These are phyloP conservation scores for Graptemys geographica DNA, from an alignment of 2,797 vertebrate genomes.

Conservation along the genomic window DNA sequence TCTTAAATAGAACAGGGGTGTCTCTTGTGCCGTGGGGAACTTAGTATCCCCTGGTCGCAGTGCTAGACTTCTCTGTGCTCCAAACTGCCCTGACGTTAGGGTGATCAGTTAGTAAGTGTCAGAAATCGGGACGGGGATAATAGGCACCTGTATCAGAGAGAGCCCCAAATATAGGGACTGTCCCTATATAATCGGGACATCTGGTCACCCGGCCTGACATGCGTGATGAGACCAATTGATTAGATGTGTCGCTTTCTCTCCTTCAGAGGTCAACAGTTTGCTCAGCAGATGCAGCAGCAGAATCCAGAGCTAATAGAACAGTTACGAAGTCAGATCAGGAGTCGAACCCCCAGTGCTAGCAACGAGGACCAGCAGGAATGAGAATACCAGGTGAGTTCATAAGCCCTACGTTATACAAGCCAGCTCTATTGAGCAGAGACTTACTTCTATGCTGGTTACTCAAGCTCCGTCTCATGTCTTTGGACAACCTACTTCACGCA, in stretches of 20 bases:
- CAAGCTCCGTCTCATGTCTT: not conserved
- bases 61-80: not conserved
- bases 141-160: too few relatives aligned
- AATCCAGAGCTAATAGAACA: constrained; percentile 97
- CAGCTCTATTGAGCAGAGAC: not conserved
- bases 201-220: too few relatives aligned
- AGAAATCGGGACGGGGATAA: too few relatives aligned
- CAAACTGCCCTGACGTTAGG: not conserved
- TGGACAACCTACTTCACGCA: accelerated
- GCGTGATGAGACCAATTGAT: not conserved
- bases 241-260: not conserved
- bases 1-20: not conserved
- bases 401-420: accelerated
- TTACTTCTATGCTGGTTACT: accelerated
- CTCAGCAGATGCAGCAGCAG: constrained; percentile 98
- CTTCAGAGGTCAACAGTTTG: constrained; percentile 93
- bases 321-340: constrained; percentile 94
- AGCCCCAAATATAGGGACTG: too few relatives aligned
- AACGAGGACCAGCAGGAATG: constrained; percentile 91
- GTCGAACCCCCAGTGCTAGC: constrained; percentile 92
- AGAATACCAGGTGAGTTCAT: constrained; percentile 41
- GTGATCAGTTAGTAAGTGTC: too few relatives aligned
- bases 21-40: accelerated
- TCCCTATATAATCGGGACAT: too few relatives aligned
- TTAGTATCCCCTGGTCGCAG: accelerated